Percentiles rank a stretch among this genome's conserved stretches.
Conservation (phyloP, 2,113 vertebrate genomes). For the Mobula birostris region DNA sequence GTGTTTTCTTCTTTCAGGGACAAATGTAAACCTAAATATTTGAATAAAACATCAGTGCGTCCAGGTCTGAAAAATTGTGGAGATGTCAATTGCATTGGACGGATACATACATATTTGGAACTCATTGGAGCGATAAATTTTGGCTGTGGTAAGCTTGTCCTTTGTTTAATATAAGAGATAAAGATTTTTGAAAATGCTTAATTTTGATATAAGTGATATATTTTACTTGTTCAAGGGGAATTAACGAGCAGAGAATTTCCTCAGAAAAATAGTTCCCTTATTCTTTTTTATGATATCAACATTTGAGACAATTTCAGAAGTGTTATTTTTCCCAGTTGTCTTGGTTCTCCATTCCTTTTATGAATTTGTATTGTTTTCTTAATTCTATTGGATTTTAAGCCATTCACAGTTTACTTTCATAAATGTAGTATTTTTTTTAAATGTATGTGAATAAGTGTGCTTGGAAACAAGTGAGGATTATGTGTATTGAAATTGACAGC, state of each 20-base stretch:
- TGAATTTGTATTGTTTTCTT: neutral
- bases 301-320: neutral
- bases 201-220: neutral
- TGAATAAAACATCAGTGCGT: conserved; percentile 96
- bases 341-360: neutral
- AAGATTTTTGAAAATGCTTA: neutral
- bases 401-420: neutral
- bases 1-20: conserved; percentile 58
- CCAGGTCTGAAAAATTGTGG: conserved; percentile 95
- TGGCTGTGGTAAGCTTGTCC: conserved; percentile 71
- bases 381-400: neutral
- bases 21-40: conserved; percentile 81
- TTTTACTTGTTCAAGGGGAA: neutral
- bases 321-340: neutral
- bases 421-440: too few species aligned
- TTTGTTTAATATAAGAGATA: neutral
- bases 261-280: neutral
- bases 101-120: conserved; percentile 94
- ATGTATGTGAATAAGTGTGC: too few species aligned
- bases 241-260: neutral
- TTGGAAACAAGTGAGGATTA: too few species aligned
- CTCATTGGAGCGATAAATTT: conserved; percentile 95
- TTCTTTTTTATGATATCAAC: neutral
- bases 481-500: too few species aligned
- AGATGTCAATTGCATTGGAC: conserved; percentile 95